A percentile compares a stretch with the other conserved stretches of the same genome.
phyloP scores from a whole-genome alignment of 2,888 invertebrate species.

The Mallateleia sp. region DNA sequence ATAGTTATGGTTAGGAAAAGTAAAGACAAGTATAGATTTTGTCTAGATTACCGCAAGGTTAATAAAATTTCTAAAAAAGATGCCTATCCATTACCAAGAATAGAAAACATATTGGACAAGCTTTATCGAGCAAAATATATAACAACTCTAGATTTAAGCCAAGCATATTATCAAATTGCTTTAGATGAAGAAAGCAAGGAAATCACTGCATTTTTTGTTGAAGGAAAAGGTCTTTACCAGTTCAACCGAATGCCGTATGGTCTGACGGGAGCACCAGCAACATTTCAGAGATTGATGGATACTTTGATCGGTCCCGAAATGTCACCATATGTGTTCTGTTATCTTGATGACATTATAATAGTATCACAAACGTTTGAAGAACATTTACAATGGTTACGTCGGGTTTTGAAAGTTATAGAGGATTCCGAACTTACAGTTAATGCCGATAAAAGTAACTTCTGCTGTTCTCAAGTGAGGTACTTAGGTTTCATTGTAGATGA shows the following conservation, averaged over 20 bases:
- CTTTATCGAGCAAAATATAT: conserved; percentile 5
- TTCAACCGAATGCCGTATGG: conserved; percentile 84
- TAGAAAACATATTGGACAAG: not conserved
- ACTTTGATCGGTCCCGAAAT: not conserved
- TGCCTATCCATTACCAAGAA: conserved; percentile 17
- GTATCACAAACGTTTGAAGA: conserved; percentile 38
- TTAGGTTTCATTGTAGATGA: conserved; percentile 2
- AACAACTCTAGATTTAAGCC: conserved; percentile 3
- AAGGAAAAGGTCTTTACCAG: conserved; percentile 79
- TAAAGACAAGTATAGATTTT: conserved; percentile 81
- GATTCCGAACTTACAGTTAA: not conserved
- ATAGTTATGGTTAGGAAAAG: conserved; percentile 82
- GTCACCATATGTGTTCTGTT: conserved; percentile 34
- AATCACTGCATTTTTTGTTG: conserved; percentile 45
- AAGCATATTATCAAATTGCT: conserved; percentile 82
- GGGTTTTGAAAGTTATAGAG: not conserved
- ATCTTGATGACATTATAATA: conserved; percentile 67
- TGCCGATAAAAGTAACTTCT: not conserved
- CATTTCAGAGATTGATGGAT: no score
- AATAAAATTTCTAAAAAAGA: conserved; percentile 82
- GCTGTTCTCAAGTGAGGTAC: not conserved
- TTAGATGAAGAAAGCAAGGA: conserved; percentile 37
- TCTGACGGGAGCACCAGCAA: conserved; percentile 39
- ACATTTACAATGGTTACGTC: not conserved
- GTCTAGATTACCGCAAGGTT: conserved; percentile 79